A percentile compares a stretch with the other conserved stretches of the same genome.
phyloP scores from a whole-genome alignment of 2,888 invertebrate genomes.

The Lordiphosa fenestrarum region DNA sequence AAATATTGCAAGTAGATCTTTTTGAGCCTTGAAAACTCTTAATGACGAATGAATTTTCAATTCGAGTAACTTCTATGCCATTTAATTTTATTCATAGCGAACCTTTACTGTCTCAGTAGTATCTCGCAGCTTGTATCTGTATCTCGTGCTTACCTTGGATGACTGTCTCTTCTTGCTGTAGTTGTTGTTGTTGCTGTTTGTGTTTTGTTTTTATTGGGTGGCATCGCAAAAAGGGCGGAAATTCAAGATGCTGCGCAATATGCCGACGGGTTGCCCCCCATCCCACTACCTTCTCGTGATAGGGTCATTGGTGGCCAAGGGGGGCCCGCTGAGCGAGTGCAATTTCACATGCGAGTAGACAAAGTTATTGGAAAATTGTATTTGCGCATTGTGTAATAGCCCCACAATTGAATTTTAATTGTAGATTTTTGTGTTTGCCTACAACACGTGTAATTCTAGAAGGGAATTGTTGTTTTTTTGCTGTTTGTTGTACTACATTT shows the following conservation, averaged over 20 bases:
- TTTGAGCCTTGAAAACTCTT: no score
- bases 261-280: slow-evolving; percentile 15
- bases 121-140: slow-evolving; percentile 22
- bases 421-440: slow-evolving; percentile 29
- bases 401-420: slow-evolving; percentile 65
- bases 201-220: slow-evolving; percentile 29
- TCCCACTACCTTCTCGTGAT: not conserved
- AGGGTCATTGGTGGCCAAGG: not conserved
- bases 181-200: slow-evolving; percentile 13
- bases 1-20: no score
- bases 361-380: slow-evolving; percentile 60
- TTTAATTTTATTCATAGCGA: slow-evolving; percentile 1
- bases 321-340: slow-evolving; percentile 31
- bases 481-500: slow-evolving; percentile 9
- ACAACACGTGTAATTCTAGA: slow-evolving; percentile 7
- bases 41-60: no score
- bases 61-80: no score
- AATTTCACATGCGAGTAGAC: slow-evolving; percentile 61
- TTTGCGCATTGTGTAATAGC: slow-evolving; percentile 56
- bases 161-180: slow-evolving; percentile 8
- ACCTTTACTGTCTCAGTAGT: slow-evolving; percentile 9
- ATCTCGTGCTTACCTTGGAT: slow-evolving; percentile 47
- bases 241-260: slow-evolving; percentile 70
- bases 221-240: slow-evolving; percentile 51
- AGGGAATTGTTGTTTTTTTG: not conserved